Evolutionary conservation across 2,888 invertebrate genomes (phyloP), one percentile per base, ranked within the genome.

Genomic region (Lobophora halterata): DNA sequence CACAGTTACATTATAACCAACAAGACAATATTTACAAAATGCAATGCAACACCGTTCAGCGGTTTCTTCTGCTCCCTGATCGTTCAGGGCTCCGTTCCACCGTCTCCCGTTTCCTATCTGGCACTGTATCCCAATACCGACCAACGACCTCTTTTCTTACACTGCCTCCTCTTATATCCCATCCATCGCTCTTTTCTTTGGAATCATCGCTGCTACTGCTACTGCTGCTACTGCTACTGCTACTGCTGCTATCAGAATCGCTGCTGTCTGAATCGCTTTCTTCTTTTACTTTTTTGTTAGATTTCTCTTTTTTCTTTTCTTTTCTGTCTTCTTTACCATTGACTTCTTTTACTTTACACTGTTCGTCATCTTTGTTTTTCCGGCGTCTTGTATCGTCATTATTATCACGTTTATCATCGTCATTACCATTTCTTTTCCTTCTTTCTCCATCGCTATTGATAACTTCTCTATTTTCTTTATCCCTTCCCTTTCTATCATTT

Each of bases 81-180:
- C 42, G 9, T 5, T 42, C 32, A 1, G 49, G 49, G 30, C 42
- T 49, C 11, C 38, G 10, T n/a, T 49, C 49, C 0, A 44, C 46
- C 3, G 42, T 45, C 23, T 57, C 53, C 2, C 49, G 44, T 19
- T 43, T 59, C 14, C 46, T 44, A 5, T 53, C 40, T 28, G 60
- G 52, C 16, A 51, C 51, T 5, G 49, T 54, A 13, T 72, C 65
- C 65, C 69, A 69, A 30, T 65, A 69, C n/a, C 66, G 52, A 7
- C 49, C 55, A 1, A 58, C 51, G 5, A 45, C 39, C 12, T 58
- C 59, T 11, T 41, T 44, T 36, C 52, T 40, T 17, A 50, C 21
- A 24, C 58, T 58, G 2, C 27, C 52, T n/a, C 57, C 45, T 46
- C 53, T 49, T 35, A 70, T 62, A 45, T 76, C 66, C 57, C 67